phyloP scores from a whole-genome alignment of 2,888 invertebrate genomes.

The Tipula lateralis region DNA sequence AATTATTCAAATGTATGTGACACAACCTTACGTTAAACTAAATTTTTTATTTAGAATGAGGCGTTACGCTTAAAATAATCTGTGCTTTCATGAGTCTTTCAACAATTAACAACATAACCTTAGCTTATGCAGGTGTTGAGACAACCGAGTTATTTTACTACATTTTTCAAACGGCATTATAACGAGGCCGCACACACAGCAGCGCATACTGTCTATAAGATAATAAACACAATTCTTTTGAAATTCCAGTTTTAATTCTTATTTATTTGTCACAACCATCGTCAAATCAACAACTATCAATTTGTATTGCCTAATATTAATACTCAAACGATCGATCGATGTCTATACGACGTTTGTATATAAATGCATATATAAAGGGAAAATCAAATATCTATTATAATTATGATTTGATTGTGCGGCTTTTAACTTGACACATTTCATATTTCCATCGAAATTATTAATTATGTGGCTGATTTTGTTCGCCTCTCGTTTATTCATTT shows the following conservation, averaged over 20 bases:
- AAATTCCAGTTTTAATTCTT: neutral
- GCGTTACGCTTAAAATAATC: too few species aligned
- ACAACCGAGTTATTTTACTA: neutral
- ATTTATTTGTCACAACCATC: neutral
- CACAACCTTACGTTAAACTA: too few species aligned
- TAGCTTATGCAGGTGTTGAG: neutral
- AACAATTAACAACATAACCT: too few species aligned
- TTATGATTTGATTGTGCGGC: neutral
- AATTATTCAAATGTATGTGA: too few species aligned
- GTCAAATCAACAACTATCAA: neutral
- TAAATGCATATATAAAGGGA: neutral
- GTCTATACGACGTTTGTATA: too few species aligned
- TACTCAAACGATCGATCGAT: neutral
- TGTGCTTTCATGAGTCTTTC: too few species aligned
- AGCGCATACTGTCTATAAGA: neutral
- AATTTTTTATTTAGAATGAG: too few species aligned
- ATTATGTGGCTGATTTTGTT: neutral
- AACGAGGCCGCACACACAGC: neutral
- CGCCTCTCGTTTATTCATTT: neutral
- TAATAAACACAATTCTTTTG: neutral
- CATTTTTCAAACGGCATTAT: neutral
- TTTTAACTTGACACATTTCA: conserved; percentile 13
- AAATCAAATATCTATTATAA: neutral
- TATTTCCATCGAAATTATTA: neutral
- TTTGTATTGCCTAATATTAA: neutral